Percentiles rank a stretch among this genome's conserved stretches.
phyloP scores from a whole-genome alignment of 2,797 vertebrate species.

The Lycodopsis pacificus region DNA sequence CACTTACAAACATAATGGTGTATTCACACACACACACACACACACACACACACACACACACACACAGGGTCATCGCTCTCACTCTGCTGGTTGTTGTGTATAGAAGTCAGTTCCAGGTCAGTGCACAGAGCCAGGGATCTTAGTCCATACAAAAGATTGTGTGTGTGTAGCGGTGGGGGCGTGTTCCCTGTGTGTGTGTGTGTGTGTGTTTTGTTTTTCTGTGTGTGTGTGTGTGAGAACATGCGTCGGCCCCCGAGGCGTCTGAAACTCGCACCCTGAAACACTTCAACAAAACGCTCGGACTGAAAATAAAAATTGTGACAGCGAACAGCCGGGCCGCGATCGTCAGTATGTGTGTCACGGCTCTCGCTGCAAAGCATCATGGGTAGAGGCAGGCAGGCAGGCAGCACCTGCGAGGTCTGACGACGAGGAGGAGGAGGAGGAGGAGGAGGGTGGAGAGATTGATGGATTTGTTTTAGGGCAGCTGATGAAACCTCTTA shows the following conservation, averaged over 20 bases:
- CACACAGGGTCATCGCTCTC: constrained; percentile 73
- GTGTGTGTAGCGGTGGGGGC: constrained; percentile 25
- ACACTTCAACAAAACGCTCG: constrained; percentile 55
- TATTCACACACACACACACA: constrained; percentile 40
- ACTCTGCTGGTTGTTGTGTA: constrained; percentile 80
- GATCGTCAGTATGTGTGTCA: constrained; percentile 17
- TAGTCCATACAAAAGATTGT: constrained; percentile 71
- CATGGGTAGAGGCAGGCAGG: constrained; percentile 47
- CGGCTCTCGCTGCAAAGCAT: constrained; percentile 52
- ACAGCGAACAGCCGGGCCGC: constrained; percentile 20
- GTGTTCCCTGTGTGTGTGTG: constrained; percentile 15
- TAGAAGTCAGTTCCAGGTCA: constrained; percentile 83
- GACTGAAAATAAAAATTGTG: constrained; percentile 30
- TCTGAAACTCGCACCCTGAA: constrained; percentile 59
- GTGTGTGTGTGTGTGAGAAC: constrained; percentile 45
- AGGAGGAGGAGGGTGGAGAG: not conserved
- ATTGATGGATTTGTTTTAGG: not conserved
- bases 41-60: constrained; percentile 49
- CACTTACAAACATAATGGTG: constrained; percentile 33
- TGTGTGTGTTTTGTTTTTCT: not conserved
- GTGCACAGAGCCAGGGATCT: constrained; percentile 73
- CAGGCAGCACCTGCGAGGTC: constrained; percentile 11
- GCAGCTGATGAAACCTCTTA: not conserved
- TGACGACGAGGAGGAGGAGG: too few species aligned
- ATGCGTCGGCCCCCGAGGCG: constrained; percentile 51